Base-by-base conservation (phyloP, 2,888 invertebrate genomes). In the Caenorhabditis sp. region DNA sequence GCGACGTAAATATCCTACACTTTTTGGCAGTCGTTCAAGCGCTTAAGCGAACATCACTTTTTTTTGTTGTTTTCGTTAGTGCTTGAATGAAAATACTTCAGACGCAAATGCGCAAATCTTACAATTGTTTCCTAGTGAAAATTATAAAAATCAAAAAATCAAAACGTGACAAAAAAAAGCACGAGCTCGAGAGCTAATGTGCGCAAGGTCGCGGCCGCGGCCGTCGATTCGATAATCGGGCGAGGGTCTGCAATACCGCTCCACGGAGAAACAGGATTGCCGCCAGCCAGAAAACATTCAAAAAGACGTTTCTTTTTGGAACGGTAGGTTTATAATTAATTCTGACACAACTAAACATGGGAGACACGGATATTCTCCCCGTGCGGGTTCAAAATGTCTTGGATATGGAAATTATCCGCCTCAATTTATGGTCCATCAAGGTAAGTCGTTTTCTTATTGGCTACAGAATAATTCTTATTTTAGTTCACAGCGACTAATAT, bases 381-480 rank as follows among this genome's bases (percentile, higher is more conserved):
- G 53, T 35, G n/a, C 61, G 70, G 15, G 70, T 81, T n/a, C 81
- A 71, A 68, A 77, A 82, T 82, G 77, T 82, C 13, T 18, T 77
- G 9, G 72, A 82, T 44, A 77, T 77, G 72, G 71, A 77, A 18
- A 68, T 71, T 18, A 9, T 77, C 37, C 61, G 56, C 6, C 51
- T 82, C n/a, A 71, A 71, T 20, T 18, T 82, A 26, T 82, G 81
- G 81, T 70, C 77, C 1, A 67, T 82, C 3, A 77, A 82, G 56
- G 81, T 82, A 22, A 69, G 15, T 40, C 40, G 9, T 47, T 51
- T 44, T n/a, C n/a, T n/a, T n/a, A n/a, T n/a, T n/a, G n/a, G n/a
- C n/a, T n/a, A n/a, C n/a, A n/a, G n/a, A n/a, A 37, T 20, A 3
- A n/a, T 5, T 28, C 32, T n/a, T 4, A 15, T 80, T 80, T 32